phyloP scores from a whole-genome alignment of 2,888 invertebrate genomes.

The Oxyteleia sp. region DNA sequence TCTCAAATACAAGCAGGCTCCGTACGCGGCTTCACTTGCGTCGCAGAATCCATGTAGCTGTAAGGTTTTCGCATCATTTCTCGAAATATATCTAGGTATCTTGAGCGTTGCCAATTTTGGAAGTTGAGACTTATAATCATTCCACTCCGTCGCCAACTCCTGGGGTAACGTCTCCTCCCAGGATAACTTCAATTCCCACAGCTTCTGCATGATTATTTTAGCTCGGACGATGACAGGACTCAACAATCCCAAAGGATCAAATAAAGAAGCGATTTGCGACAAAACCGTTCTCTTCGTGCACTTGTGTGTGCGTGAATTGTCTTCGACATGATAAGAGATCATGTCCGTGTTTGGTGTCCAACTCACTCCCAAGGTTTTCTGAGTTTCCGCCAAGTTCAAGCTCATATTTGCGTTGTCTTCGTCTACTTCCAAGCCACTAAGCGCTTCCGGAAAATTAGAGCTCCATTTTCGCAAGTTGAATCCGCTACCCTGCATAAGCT shows the following conservation, averaged over 20 bases:
- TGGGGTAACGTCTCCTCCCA: conserved; percentile 1
- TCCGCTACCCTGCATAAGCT: not conserved
- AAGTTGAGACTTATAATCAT: too few species aligned
- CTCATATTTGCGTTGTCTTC: too few species aligned
- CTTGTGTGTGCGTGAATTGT: not conserved
- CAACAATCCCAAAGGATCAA: conserved; percentile 19
- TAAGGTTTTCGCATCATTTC: too few species aligned
- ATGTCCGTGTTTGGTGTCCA: not conserved
- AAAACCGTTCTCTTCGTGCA: not conserved
- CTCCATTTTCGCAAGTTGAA: conserved; percentile 30
- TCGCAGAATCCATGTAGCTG: conserved; percentile 13
- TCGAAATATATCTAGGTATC: too few species aligned
- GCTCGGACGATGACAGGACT: conserved; percentile 7
- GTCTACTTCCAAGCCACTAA: too few species aligned
- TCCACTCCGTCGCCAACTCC: conserved; percentile 2
- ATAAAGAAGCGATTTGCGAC: not conserved
- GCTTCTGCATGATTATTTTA: conserved; percentile 1
- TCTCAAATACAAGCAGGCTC: conserved; percentile 1
- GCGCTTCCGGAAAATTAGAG: too few species aligned
- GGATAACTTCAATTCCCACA: not conserved
- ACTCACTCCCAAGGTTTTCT: conserved; percentile 4
- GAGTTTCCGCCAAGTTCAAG: not conserved
- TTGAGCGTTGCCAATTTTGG: too few species aligned
- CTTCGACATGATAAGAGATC: not conserved
- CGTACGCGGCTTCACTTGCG: conserved; percentile 8